phyloP scores from a whole-genome alignment of 2,113 vertebrate genomes.

The Boulengeromyrus knoepffleri region DNA sequence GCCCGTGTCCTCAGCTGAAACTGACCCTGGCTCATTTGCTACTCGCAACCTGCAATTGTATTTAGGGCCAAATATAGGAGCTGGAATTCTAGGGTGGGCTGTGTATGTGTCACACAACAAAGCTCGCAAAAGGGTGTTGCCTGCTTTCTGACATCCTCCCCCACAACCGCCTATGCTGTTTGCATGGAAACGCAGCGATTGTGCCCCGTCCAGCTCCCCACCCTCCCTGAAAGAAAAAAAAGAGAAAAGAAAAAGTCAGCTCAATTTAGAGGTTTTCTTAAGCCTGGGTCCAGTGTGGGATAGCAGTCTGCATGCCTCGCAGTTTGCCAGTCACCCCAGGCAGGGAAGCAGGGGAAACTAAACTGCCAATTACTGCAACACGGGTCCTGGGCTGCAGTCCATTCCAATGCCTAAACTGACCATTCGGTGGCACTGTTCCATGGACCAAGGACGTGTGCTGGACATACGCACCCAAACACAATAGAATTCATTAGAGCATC shows the following conservation, averaged over 20 bases:
- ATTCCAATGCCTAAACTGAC: not conserved
- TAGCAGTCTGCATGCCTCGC: not conserved
- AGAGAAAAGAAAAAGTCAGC: slow-evolving; percentile 13
- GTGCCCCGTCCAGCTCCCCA: slow-evolving; percentile 41
- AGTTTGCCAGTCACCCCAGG: slow-evolving; percentile 16
- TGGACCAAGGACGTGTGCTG: not conserved
- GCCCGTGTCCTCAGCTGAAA: slow-evolving; percentile 49
- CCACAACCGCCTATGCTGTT: slow-evolving; percentile 53
- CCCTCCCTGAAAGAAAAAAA: slow-evolving; percentile 32
- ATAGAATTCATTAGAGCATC: not conserved
- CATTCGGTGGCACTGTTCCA: slow-evolving; percentile 6
- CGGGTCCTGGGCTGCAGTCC: not conserved
- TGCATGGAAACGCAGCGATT: slow-evolving; percentile 45
- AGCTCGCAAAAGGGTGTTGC: slow-evolving; percentile 61
- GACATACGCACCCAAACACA: not conserved
- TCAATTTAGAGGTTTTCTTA: slow-evolving; percentile 24
- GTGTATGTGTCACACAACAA: slow-evolving; percentile 61
- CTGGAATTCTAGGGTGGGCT: slow-evolving; percentile 64
- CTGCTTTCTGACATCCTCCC: slow-evolving; percentile 63
- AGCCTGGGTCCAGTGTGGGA: slow-evolving; percentile 35
- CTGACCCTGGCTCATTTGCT: slow-evolving; percentile 55
- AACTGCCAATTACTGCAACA: slow-evolving; percentile 6
- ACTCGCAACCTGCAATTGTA: slow-evolving; percentile 70
- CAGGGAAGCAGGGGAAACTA: not conserved
- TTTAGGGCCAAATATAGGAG: slow-evolving; percentile 66